Base-by-base conservation (phyloP, 2,113 vertebrate species). In the Rhabdornis inornatus region DNA sequence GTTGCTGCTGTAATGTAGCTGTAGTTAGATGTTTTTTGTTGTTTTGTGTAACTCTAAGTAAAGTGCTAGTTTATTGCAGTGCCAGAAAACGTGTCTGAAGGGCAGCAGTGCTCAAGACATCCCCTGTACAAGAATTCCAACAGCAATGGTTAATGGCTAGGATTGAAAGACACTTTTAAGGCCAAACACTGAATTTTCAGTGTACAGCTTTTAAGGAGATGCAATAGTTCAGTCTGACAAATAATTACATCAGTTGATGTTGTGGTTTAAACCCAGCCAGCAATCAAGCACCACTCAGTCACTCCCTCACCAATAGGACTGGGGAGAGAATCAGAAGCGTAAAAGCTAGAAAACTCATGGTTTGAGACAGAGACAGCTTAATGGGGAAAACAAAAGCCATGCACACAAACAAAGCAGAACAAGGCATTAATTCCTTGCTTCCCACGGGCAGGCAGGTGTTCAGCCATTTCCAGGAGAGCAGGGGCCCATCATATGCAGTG, bases 401-500 rank as follows among this genome's bases (percentile, higher is more conserved):
- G 10, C 10, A 11, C 31, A 13, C 55, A 63, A 69, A 10, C 21
- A 55, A 31, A 76, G 21, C 17, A 45, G 53, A 75, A 27, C 9
- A 47, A 60, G 40, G 17, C 31, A 31, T 25, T 35, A 31, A 69
- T 61, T 76, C 31, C 35, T n/a, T 42, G 28, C 12, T 47, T 83
- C 49, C 40, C 7, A 2, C 20, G 18, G 25, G 47, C 47, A 47
- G n/a, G n/a, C 13, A 69, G 21, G 30, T 47, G 17, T 61, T 31
- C 47, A 66, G 9, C 52, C 33, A 11, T 39, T 19, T 11, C 37
- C 52, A n/a, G 45, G 28, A 45, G 28, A 30, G 33, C 28, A 82
- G 45, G 19, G 28, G 19, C 9, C 15, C 12, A 23, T 45, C 23
- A 11, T 1, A 0, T 2, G 2, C 5, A 76, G 1, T 4, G 2